Evolutionary conservation across 1,140 invertebrate genomes (phyloP), one percentile per base, ranked within the genome.

Genomic region (Drosophila nasuta): DNA sequence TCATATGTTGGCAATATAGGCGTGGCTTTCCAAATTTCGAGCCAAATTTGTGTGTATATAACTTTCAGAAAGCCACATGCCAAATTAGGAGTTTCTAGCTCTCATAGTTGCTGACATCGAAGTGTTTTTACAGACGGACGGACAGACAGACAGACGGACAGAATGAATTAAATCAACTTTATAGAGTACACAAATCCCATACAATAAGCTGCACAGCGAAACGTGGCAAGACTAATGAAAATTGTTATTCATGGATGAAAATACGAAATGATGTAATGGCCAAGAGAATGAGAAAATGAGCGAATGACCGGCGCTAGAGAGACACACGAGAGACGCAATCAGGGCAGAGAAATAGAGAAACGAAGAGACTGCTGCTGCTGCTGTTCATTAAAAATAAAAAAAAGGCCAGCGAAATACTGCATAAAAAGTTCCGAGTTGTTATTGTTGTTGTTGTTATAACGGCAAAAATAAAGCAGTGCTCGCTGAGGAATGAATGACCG

Each of bases 201-300:
- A n/a, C 49, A 51, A 17, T 52, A 10, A 25, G 25, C 11, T 8
- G 30, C 30, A 35, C 41, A 20, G 49, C 20, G 15, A 43, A 20
- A 64, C 46, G 51, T 64, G 30, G 28, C 17, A 58, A 72, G 41
- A 43, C 51, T 15, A 83, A 83, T 70, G 68, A 77, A 83, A 82
- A 80, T 83, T 87, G 77, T 75, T 87, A 75, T 83, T 77, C 69
- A 86, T 81, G 82, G 64, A 73, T 80, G 83, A 82, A 87, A 88
- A 87, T 83, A 88, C 83, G 46, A 71, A 87, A 87, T 87, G 80
- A 87, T 87, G 85, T 88, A 87, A 87, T 88, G 74, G 67, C 63
- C 62, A 20, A 51, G 62, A 11, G 62, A 49, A 59, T 35, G 65
- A 28, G 17, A 63, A 33, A 58, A 54, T 57, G 48, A 63, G 45